Base-by-base conservation (phyloP, 2,888 invertebrate genomes). In the Dolichopus griseipennis region DNA sequence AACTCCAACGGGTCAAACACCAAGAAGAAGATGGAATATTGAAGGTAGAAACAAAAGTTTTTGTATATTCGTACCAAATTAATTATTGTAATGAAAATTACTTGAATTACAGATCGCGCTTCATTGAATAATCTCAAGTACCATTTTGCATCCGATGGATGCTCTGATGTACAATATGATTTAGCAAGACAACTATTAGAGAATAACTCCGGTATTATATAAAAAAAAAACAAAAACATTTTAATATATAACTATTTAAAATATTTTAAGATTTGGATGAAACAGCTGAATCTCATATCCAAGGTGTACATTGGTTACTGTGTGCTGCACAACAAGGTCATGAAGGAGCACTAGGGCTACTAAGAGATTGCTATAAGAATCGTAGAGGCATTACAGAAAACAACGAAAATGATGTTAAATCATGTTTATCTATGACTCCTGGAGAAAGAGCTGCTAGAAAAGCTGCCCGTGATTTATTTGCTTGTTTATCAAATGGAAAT, bases 311-410 rank as follows among this genome's bases (percentile, higher is more conserved):
- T 75, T 96, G 95, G 95, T 81, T 96, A 65, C 89, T 94, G n/a
- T 90, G 91, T 81, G 95, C 96, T 2, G 94, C 95, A 0, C 92
- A 93, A 75, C 94, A 95, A 79, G 96, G 95, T 0, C 93, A 94
- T 75, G 86, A 88, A 64, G 93, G 94, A 78, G 95, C 95, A 0
- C 91, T 93, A 52, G 87, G 87, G 70, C 85, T 94, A 76, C 83
- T 97, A 2, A 74, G 74, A 2, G 78, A 81, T 64, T 81, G 81
- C 73, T 77, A 72, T 73, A 87, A 89, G 80, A 91, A 91, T 75
- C 84, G 92, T 15, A 85, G 85, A 81, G 92, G 91, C 8, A 89
- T 92, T 8, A 89, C 86, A 1, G 87, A 89, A 69, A 86, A 88
- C 65, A 92, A 91, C 78, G 87, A 87, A 75, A 83, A 87, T 66